These are phyloP conservation scores for Eupithecia vulgata DNA, from an alignment of 2,888 invertebrate genomes.

Conservation along the genomic window DNA sequence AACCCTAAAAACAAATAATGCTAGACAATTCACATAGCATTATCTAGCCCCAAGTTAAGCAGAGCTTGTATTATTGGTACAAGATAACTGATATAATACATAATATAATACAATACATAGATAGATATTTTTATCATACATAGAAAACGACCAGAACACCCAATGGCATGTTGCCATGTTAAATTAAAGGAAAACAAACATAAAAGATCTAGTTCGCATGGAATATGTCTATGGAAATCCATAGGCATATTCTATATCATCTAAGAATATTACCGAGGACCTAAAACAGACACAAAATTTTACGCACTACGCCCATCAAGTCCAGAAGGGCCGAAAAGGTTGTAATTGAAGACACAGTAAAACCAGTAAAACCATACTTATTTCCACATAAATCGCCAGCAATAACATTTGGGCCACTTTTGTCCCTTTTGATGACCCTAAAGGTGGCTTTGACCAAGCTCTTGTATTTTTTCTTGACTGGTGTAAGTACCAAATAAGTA, in stretches of 20 bases:
- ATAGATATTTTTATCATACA: too few species aligned
- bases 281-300: not conserved
- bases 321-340: conserved; percentile 8
- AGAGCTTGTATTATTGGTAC: too few species aligned
- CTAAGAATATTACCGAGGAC: not conserved
- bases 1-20: too few species aligned
- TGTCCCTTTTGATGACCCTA: conserved; percentile 3
- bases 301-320: conserved; percentile 7
- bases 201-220: too few species aligned
- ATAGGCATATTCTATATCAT: not conserved
- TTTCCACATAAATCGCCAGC: conserved; percentile 8
- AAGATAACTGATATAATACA: too few species aligned
- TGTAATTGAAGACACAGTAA: conserved; percentile 14
- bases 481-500: too few species aligned
- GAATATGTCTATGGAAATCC: not conserved
- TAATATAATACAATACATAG: too few species aligned
- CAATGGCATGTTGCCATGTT: too few species aligned
- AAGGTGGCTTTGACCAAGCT: not conserved
- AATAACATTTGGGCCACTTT: conserved; percentile 6
- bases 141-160: too few species aligned
- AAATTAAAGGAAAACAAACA: too few species aligned
- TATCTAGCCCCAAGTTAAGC: too few species aligned
- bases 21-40: too few species aligned
- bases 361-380: conserved; percentile 13
- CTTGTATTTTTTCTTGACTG: not conserved